phyloP scores from a whole-genome alignment of 2,113 vertebrate genomes.

The Tachysurus fulvidraco region DNA sequence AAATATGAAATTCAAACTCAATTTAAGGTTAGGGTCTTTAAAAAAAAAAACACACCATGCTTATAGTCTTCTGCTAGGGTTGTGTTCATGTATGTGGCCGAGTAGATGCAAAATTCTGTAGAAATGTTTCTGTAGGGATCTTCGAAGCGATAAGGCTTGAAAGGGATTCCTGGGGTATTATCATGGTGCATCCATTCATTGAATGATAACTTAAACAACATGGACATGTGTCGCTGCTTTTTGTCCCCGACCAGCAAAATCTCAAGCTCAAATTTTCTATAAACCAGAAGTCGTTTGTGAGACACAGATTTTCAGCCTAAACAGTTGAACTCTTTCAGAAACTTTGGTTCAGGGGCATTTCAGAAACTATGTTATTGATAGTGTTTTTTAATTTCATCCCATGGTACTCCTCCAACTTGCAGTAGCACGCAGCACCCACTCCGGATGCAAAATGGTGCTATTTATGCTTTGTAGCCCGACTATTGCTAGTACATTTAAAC shows the following conservation, averaged over 20 bases:
- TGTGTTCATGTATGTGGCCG: slow-evolving; percentile 1
- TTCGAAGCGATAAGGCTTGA: neutral
- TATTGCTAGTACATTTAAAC: no score
- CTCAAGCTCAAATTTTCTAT: slow-evolving; percentile 14
- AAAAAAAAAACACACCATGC: neutral
- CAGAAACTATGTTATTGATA: neutral
- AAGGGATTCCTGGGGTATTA: neutral
- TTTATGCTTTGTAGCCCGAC: no score
- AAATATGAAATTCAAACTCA: neutral
- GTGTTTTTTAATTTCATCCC: neutral
- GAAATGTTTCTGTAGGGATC: neutral
- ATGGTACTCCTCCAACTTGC: no score
- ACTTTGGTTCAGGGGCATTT: no score
- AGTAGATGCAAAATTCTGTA: neutral
- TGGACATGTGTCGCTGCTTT: neutral
- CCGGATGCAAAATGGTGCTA: no score
- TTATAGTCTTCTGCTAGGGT: neutral
- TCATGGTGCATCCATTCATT: neutral
- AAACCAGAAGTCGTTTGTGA: neutral
- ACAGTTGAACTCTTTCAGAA: neutral
- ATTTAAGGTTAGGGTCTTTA: neutral
- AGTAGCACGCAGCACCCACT: no score
- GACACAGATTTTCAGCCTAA: neutral
- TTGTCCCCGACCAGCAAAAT: neutral
- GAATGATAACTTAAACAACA: neutral